Evolutionary conservation across 1,140 invertebrate genomes (phyloP), one percentile per base, ranked within the genome.

Genomic region (Penaeus vannamei): DNA sequence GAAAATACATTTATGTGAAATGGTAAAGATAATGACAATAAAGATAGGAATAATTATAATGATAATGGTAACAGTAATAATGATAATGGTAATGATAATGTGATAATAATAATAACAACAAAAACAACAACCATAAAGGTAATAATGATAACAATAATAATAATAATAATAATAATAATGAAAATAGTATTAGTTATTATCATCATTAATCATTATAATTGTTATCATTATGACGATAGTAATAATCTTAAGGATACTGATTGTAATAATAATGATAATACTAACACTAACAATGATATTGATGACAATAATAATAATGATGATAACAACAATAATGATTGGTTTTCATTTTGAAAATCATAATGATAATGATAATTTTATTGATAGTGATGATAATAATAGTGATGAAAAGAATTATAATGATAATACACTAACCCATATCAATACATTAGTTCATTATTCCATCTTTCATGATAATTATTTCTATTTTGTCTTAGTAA

Each of bases 361-460:
- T 64, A 64, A 64, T 64, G n/a, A 64, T 64, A 64, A 64, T 64
- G n/a, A 64, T 64, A 64, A 64, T 64, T 19, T 19, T 64, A 64
- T 19, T 64, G n/a, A 64, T 64, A 64, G n/a, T 66, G 26, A 66
- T 66, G 26, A 66, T 66, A 7, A 66, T 66, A 3, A 66, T 66
- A 7, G 7, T 66, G 26, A 66, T 66, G 26, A 66, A 2, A 66
- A 66, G 2, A 66, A 66, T 66, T 3, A 64, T 64, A 64, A 64
- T 64, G 62, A 64, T 64, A 64, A 64, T 64, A 64, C 62, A 64
- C 17, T 64, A 64, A 64, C n/a, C n/a, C 17, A 64, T 64, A 64
- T 19, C n/a, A 64, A 64, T 64, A 64, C 17, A 19, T 19, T 19
- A 19, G n/a, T 19, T 64, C 17, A 64, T 64, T 19, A 64, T 64